A percentile compares a stretch with the other conserved stretches of the same genome.
phyloP scores from a whole-genome alignment of 2,888 invertebrate species.

The Oscheius sp. region DNA sequence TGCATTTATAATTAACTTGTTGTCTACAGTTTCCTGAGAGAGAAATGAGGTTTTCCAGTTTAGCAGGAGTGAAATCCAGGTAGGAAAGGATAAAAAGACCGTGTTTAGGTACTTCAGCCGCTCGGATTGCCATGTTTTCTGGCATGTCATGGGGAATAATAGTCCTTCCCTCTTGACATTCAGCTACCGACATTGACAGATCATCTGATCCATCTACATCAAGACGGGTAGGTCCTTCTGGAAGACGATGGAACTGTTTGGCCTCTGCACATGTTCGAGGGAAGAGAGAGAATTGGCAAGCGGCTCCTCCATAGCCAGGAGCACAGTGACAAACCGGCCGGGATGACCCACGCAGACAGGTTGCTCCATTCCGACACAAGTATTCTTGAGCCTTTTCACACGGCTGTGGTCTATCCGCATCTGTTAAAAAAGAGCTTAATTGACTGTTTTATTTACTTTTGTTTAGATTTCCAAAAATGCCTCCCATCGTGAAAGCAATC shows the following conservation, averaged over 20 bases:
- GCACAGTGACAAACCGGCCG: conserved; percentile 47
- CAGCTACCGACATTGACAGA: conserved; percentile 46
- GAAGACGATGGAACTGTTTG: conserved; percentile 43
- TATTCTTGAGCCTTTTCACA: conserved; percentile 48
- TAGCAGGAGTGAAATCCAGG: conserved; percentile 48
- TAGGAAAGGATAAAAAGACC: conserved; percentile 50
- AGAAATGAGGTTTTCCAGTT: conserved; percentile 43
- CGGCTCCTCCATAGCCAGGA: conserved; percentile 56
- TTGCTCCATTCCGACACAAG: conserved; percentile 52
- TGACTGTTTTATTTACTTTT: too few relatives aligned
- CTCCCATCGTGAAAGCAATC: too few relatives aligned
- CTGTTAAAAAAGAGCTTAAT: too few relatives aligned
- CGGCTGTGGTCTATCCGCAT: conserved; percentile 13
- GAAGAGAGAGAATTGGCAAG: conserved; percentile 59
- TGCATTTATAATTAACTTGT: conserved; percentile 50
- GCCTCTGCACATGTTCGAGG: conserved; percentile 65
- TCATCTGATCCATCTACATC: conserved; percentile 63
- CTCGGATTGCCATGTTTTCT: conserved; percentile 42
- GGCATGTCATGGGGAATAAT: conserved; percentile 61
- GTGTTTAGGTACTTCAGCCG: conserved; percentile 34
- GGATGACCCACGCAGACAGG: conserved; percentile 34
- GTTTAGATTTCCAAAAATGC: too few relatives aligned
- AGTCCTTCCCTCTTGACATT: conserved; percentile 53
- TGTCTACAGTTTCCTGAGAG: conserved; percentile 50
- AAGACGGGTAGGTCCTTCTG: conserved; percentile 57